Percentiles rank a stretch among this genome's conserved stretches.
These are phyloP conservation scores for Athene noctua DNA, from an alignment of 2,113 vertebrate species.

Conservation along the genomic window DNA sequence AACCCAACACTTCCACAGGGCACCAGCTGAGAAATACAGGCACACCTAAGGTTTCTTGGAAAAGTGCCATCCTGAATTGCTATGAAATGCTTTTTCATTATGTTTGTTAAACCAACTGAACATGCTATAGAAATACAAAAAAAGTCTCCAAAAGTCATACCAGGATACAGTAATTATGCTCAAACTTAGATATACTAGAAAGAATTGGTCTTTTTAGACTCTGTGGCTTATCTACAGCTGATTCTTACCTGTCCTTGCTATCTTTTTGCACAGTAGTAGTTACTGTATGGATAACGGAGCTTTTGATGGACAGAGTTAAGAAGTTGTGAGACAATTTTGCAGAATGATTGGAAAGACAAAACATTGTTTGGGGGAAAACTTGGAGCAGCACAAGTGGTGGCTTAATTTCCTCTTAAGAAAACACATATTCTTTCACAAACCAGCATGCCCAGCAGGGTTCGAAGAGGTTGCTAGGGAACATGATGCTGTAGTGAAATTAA, in stretches of 20 bases:
- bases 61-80: background rate
- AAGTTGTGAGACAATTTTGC: background rate
- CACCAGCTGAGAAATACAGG: background rate
- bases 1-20: background rate
- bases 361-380: background rate
- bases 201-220: background rate
- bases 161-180: background rate
- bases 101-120: background rate
- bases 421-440: background rate
- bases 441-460: background rate
- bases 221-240: background rate
- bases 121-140: background rate
- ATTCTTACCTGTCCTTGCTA: background rate
- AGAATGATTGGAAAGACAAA: background rate
- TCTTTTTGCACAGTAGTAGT: background rate
- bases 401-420: background rate
- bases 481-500: constrained; percentile 13
- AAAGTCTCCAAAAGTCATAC: background rate
- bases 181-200: background rate
- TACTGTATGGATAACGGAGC: background rate
- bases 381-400: background rate
- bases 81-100: background rate
- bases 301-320: background rate
- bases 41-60: background rate
- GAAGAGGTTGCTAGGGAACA: constrained; percentile 37